Conservation (phyloP, 2,113 vertebrate genomes). For the Indri indri region DNA sequence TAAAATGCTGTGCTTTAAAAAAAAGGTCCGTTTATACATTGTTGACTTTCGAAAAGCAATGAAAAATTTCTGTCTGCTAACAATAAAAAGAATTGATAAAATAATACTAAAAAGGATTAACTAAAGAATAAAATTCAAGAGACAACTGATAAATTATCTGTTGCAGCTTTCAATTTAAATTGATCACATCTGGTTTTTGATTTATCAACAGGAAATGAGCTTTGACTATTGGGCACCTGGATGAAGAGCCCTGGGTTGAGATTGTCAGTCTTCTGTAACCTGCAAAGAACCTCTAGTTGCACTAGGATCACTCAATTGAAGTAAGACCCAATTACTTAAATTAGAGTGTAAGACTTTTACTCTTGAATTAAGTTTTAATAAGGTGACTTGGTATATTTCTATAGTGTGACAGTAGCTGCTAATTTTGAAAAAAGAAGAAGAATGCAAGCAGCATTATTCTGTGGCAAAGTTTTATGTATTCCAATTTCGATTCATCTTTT, state of each 20-base stretch:
- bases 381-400: background rate
- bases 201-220: conserved; percentile 65
- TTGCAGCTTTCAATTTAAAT: background rate
- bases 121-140: background rate
- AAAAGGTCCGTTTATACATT: background rate
- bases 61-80: background rate
- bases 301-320: background rate
- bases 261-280: background rate
- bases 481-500: background rate
- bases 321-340: conserved; percentile 64
- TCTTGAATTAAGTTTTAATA: conserved; percentile 37
- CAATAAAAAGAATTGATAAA: background rate
- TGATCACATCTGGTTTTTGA: conserved; percentile 42
- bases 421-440: conserved; percentile 7
- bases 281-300: background rate
- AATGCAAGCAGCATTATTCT: background rate
- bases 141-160: background rate
- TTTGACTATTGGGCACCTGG: conserved; percentile 25
- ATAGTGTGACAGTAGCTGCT: background rate
- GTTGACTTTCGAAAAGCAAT: background rate
- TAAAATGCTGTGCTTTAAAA: background rate
- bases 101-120: background rate
- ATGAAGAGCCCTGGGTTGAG: conserved; percentile 28
- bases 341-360: conserved; percentile 39
- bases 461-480: background rate